Evolutionary conservation across 2,113 vertebrate genomes (phyloP), one percentile per base, ranked within the genome.

Genomic region (Pagrus major): DNA sequence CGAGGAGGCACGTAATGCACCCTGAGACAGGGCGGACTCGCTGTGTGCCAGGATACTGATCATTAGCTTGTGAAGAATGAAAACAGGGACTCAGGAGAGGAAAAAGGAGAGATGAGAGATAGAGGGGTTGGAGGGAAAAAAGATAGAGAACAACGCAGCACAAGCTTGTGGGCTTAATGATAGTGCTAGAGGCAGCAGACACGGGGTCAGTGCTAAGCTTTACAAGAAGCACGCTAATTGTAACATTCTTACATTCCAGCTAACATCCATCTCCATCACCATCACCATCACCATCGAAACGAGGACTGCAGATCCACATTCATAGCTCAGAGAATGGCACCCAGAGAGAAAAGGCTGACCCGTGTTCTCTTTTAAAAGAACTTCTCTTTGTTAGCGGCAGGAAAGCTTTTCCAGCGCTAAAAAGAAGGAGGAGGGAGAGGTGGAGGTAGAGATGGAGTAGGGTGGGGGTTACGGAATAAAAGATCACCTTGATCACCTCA

Each of bases 51-150:
- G 80, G 76, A 87, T 82, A 65, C 86, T 42, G 74, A 87, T 91
- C 81, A 88, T 86, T 86, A 91, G 77, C 71, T 51, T 37, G 71
- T 75, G 81, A 82, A 77, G 82, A 87, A 86, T 82, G 86, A 77
- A 80, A 86, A 78, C 76, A 73, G 78, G 80, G 71, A 79, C 20
- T 20, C 58, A 56, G 10, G 63, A 64, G 52, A 86, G 25, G 18
- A 31, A 47, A 75, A 78, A 27, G 41, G 39, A 39, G 67, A 77
- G 59, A 74, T 60, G 60, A 78, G 65, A 82, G 39, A 44, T 14
- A 8, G 39, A 41, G 20, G 20, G 44, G 64, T 46, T 44, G 56
- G 71, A 58, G 0, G 5, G 3, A 15, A 39, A 71, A 59, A 66
- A 49, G 46, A 44, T 3, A 21, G 84, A 64, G 58, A 71, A 60